phyloP scores from a whole-genome alignment of 1,140 invertebrate genomes.

The Paralvinella palmiformis region DNA sequence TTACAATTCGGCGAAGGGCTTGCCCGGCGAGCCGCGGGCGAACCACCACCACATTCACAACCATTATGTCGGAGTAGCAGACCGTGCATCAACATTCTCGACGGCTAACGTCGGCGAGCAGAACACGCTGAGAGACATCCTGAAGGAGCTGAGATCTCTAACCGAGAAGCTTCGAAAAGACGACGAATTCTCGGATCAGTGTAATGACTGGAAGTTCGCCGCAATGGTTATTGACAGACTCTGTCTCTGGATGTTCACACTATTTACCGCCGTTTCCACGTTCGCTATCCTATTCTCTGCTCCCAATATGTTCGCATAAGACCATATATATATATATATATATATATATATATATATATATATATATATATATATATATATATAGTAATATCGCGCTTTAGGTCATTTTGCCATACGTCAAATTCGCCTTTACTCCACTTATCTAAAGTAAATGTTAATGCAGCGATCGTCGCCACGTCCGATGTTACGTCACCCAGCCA shows the following conservation, averaged over 20 bases:
- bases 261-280: constrained; percentile 96
- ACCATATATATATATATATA: too few species aligned
- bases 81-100: too few species aligned
- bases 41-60: constrained; percentile 5
- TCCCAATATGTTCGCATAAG: constrained; percentile 22
- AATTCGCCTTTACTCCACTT: too few species aligned
- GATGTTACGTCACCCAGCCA: too few species aligned
- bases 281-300: constrained; percentile 76
- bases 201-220: constrained; percentile 96
- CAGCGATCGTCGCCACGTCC: too few species aligned
- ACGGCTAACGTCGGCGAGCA: constrained; percentile 25
- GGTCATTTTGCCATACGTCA: too few species aligned
- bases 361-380: too few species aligned
- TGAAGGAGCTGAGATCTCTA: constrained; percentile 94
- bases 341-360: too few species aligned
- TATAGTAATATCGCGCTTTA: too few species aligned
- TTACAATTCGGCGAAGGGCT: background rate
- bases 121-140: constrained; percentile 76
- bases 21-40: constrained; percentile 39
- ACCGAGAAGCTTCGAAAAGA: constrained; percentile 49
- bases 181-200: constrained; percentile 46
- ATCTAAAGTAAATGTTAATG: too few species aligned
- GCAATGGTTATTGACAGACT: constrained; percentile 98
- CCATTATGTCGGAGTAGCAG: background rate
- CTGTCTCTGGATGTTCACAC: constrained; percentile 97